These are phyloP conservation scores for Vesta saturnalis DNA, from an alignment of 2,888 invertebrate genomes.

Conservation along the genomic window DNA sequence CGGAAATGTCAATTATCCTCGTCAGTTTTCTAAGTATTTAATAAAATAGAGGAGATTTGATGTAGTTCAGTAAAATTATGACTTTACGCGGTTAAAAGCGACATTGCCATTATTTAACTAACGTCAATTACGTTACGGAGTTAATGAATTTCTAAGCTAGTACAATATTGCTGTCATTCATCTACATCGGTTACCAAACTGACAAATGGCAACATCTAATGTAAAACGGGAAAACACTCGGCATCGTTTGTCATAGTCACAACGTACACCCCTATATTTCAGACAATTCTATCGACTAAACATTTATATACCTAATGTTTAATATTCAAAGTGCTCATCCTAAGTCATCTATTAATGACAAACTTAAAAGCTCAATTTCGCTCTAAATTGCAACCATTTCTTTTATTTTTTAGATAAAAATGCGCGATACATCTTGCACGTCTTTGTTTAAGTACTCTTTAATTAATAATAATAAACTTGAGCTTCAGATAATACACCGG, in stretches of 20 bases:
- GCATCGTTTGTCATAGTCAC: slow-evolving; percentile 27
- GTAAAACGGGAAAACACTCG: slow-evolving; percentile 36
- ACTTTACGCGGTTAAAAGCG: slow-evolving; percentile 1
- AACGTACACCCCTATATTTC: slow-evolving; percentile 13
- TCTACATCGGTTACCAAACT: slow-evolving; percentile 35
- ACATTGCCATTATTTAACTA: slow-evolving; percentile 13
- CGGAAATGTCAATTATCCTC: slow-evolving; percentile 33
- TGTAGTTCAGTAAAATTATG: not conserved
- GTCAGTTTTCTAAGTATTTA: slow-evolving; percentile 14
- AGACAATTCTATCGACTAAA: slow-evolving; percentile 14
- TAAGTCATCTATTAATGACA: no score
- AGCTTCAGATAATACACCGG: no score
- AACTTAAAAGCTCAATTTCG: no score
- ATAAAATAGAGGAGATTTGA: not conserved
- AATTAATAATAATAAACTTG: no score
- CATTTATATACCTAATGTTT: slow-evolving; percentile 4
- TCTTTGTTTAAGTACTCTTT: no score
- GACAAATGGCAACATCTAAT: slow-evolving; percentile 35
- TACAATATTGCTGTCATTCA: slow-evolving; percentile 35
- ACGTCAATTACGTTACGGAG: slow-evolving; percentile 28
- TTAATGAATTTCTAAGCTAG: slow-evolving; percentile 34
- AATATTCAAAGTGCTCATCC: not conserved
- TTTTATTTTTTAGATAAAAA: no score
- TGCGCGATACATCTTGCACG: no score
- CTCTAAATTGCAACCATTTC: no score